Percentiles rank a stretch among this genome's conserved stretches.
Conservation (phyloP, 2,888 invertebrate species). For the Rhagonycha lutea region DNA sequence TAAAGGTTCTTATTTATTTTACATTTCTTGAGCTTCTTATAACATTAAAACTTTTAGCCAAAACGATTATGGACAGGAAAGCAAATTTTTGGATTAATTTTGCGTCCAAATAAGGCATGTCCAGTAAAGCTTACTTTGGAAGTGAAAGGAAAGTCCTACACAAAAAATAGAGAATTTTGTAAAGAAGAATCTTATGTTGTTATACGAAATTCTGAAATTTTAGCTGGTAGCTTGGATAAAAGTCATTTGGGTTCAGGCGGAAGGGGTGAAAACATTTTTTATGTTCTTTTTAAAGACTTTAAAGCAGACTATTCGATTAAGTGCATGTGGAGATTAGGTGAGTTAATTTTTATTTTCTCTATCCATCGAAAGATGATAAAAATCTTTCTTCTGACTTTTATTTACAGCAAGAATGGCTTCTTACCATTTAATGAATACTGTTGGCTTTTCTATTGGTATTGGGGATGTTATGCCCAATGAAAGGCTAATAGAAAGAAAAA, state of each 20-base stretch:
- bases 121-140: conserved; percentile 85
- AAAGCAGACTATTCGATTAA: conserved; percentile 86
- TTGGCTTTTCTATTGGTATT: conserved; percentile 95
- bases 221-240: conserved; percentile 96
- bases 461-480: conserved; percentile 93
- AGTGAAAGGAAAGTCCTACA: conserved; percentile 91
- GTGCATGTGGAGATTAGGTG: conserved; percentile 85
- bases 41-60: conserved; percentile 60
- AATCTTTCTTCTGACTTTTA: neutral
- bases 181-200: conserved; percentile 91
- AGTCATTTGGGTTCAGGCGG: conserved; percentile 93
- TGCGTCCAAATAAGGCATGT: conserved; percentile 82
- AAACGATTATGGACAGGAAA: conserved; percentile 94
- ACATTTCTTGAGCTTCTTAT: neutral
- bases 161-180: conserved; percentile 82
- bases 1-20: conserved; percentile 62
- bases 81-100: conserved; percentile 83
- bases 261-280: conserved; percentile 91
- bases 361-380: no score
- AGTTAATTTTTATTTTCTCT: neutral
- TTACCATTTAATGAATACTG: conserved; percentile 81
- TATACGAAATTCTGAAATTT: conserved; percentile 89
- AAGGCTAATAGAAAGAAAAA: conserved; percentile 81
- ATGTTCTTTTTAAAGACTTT: conserved; percentile 90
- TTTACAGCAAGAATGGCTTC: conserved; percentile 76